Base-by-base conservation (phyloP, 2,888 invertebrate genomes). In the Phortica magna region DNA sequence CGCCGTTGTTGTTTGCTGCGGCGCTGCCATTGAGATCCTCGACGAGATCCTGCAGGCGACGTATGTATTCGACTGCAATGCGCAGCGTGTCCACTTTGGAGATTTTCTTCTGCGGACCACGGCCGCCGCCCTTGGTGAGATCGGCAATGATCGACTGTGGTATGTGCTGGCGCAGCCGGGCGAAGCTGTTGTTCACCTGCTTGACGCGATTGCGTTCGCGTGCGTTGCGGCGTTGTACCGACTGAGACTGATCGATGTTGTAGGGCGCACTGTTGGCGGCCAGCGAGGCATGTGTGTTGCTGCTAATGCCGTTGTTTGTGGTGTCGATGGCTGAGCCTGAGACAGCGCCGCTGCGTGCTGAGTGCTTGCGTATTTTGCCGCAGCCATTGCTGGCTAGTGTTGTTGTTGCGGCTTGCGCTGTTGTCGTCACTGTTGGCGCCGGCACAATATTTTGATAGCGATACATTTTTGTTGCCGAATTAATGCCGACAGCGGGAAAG, bases 181-280 rank as follows among this genome's bases (percentile, higher is more conserved):
- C 96, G 91, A 98, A 98, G 85, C 98, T 98, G 91, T 97, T 97
- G 93, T 98, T 98, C 88, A 98, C 97, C 94, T 98, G 97, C 91
- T 98, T 97, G 83, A 98, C 98, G 83, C 98, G 94, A 91, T 98
- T 98, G 81, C 98, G 93, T 92, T 98, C 98, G 43, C 98, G 94
- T 53, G 98, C 98, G 92, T 98, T 98, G 87, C 98, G 94, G 71
- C 98, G 93, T 0, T 97, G 97, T 42, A 98, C 97, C 9, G 97
- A 96, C 76, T 97, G 96, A 67, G 96, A 96, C 86, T 96, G 97
- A 86, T 95, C 94, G 43, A 89, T 88, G 57, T 82, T 84, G 70
- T 88, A 90, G 1, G 90, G 89, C 31, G 79, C 75, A 48, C 75
- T 78, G 9, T 67, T n/a, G 65, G 79, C 78, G 53, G 22, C n/a